phyloP scores from a whole-genome alignment of 2,888 invertebrate species.

The Conops quadrifasciatus region DNA sequence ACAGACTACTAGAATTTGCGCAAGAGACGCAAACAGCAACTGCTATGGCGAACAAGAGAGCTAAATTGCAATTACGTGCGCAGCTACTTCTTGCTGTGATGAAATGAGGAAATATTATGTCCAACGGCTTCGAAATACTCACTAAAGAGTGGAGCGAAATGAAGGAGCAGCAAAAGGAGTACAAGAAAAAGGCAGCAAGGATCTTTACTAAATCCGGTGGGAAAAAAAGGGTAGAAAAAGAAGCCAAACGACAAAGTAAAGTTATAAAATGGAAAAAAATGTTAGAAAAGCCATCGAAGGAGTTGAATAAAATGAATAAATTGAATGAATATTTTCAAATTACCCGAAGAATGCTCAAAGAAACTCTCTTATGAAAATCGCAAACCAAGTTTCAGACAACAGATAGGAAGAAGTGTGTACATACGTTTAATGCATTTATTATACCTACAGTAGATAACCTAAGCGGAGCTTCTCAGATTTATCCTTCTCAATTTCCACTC shows the following conservation, averaged over 20 bases:
- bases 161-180: not conserved
- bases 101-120: constrained; percentile 7
- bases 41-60: constrained; percentile 45
- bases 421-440: too few relatives aligned
- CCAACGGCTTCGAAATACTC: not conserved
- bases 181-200: not conserved
- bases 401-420: too few relatives aligned
- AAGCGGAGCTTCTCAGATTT: too few relatives aligned
- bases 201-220: not conserved
- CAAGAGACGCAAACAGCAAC: constrained; percentile 9
- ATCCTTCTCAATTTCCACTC: too few relatives aligned
- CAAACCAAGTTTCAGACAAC: too few relatives aligned
- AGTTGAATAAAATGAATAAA: too few relatives aligned
- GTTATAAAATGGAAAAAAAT: too few relatives aligned
- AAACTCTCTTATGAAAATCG: too few relatives aligned
- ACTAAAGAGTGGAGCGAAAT: not conserved
- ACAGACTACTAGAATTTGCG: constrained; percentile 6
- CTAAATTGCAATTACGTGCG: constrained; percentile 57
- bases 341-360: too few relatives aligned
- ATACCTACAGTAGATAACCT: too few relatives aligned
- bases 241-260: not conserved
- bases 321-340: too few relatives aligned
- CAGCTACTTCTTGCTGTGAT: constrained; percentile 29
- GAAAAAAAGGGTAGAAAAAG: not conserved
- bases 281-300: too few relatives aligned